Conservation (phyloP, 2,888 invertebrate genomes). For the Tiphia femorata region DNA sequence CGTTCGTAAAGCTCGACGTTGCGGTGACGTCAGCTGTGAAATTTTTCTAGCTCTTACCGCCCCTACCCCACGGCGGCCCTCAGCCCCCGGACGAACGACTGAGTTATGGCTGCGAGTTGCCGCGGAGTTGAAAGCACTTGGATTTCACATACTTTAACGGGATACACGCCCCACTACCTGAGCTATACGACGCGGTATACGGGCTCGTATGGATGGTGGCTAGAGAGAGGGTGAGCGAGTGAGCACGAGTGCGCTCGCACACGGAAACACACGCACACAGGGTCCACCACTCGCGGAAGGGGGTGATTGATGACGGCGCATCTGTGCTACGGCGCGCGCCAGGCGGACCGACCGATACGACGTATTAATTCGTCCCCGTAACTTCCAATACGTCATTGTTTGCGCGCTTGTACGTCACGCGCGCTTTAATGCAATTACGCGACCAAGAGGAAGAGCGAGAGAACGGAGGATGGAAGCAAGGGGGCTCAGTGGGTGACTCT, state of each 20-base stretch:
- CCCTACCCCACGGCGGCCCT: too few species aligned
- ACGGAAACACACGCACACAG: slow-evolving; percentile 19
- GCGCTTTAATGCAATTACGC: background rate
- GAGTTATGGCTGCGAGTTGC: slow-evolving; percentile 38
- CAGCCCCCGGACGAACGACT: slow-evolving; percentile 22
- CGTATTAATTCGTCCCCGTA: slow-evolving; percentile 25
- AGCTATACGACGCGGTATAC: background rate
- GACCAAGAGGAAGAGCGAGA: too few species aligned
- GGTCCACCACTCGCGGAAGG: too few species aligned
- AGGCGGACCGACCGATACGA: slow-evolving; percentile 11
- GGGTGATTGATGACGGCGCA: slow-evolving; percentile 35
- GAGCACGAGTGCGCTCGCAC: slow-evolving; percentile 12
- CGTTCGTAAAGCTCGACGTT: slow-evolving; percentile 26
- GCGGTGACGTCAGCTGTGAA: slow-evolving; percentile 37
- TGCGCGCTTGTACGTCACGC: background rate
- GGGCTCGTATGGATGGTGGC: too few species aligned
- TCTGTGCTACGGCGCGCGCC: slow-evolving; percentile 19
- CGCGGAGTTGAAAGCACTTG: slow-evolving; percentile 41
- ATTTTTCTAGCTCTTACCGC: slow-evolving; percentile 40
- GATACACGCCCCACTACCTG: slow-evolving; percentile 20
- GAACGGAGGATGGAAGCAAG: too few species aligned
- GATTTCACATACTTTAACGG: slow-evolving; percentile 42
- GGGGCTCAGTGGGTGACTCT: too few species aligned
- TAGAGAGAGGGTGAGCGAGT: too few species aligned
- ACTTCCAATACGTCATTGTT: background rate